Evolutionary conservation across 1,140 invertebrate species (phyloP), one percentile per base, ranked within the genome.

Genomic region (Colletes gigas): DNA sequence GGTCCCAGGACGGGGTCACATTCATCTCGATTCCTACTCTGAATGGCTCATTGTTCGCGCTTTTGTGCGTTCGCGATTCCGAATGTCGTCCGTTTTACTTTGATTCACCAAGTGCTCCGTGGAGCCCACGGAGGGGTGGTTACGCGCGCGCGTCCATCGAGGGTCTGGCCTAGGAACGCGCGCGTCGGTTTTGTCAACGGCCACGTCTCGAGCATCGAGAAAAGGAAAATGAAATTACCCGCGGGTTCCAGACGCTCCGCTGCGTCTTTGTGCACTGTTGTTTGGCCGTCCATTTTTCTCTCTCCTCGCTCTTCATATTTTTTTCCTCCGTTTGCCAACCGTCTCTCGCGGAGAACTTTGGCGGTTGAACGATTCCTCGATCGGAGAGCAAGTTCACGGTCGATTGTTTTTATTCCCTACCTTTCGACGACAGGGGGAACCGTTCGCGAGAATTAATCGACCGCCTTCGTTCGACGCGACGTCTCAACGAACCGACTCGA

Each of bases 1-100:
- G 83, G 82, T 62, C 85, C 83, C 82, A 82, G 88, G 85, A 83
- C 82, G 78, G 84, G 88, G 50, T 89, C 89, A 89, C 89, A 90
- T 91, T 89, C 88, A 89, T 76, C 86, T 84, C 89, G 87, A 88
- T 89, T 88, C 81, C 71, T 83, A 78, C 65, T 67, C 80, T 90
- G 87, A 90, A 90, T 90, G 80, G 88, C 79, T 88, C 88, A 89
- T 91, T 91, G 90, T 91, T 88, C 85, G 62, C 57, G 80, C 87
- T 85, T 90, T 91, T 91, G 89, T 91, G 78, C 86, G 75, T 81
- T 86, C 90, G 80, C 84, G 74, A 83, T 88, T 89, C 81, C 83
- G 55, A 81, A 81, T 76, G 82, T 85, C 82, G 60, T 62, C 44
- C 77, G 71, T 67, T 85, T 60, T 62, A 81, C 65, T 81, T 72